Evolutionary conservation across 2,113 vertebrate genomes (phyloP).

Genomic region (Uropsilus gracilis): DNA sequence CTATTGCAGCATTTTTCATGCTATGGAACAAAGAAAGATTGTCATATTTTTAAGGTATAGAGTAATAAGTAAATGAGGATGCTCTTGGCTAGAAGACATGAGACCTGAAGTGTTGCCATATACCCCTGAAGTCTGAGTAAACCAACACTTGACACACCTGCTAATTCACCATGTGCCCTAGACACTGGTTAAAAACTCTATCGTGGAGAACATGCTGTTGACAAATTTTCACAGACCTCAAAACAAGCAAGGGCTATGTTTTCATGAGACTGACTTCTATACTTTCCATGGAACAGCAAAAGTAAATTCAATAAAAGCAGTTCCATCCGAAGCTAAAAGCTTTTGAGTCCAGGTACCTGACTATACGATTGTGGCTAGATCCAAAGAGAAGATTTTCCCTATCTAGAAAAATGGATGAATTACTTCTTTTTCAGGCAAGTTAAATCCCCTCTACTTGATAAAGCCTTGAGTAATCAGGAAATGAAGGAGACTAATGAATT

Average conservation of each 20-base stretch:
- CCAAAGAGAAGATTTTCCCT: slow-evolving; percentile 57
- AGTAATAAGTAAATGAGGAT: neutral
- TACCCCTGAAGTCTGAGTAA: neutral
- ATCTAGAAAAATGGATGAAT: slow-evolving; percentile 62
- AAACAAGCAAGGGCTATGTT: neutral
- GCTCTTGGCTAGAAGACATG: neutral
- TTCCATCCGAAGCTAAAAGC: slow-evolving; percentile 38
- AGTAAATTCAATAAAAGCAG: neutral
- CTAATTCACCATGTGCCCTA: neutral
- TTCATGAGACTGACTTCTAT: neutral
- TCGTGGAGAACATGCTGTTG: neutral
- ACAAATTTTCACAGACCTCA: neutral
- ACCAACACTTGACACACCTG: neutral
- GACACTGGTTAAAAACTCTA: neutral
- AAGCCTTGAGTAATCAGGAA: slow-evolving; percentile 75
- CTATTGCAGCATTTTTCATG: neutral
- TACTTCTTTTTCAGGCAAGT: slow-evolving; percentile 58
- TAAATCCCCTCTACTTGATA: slow-evolving; percentile 76
- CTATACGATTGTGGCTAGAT: slow-evolving; percentile 50
- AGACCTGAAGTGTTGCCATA: neutral
- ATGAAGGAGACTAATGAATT: slow-evolving; percentile 75
- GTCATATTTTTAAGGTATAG: neutral
- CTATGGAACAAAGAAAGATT: neutral
- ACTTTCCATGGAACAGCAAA: slow-evolving; percentile 6
- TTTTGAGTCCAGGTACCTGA: neutral